Evolutionary conservation across 1,140 invertebrate genomes (phyloP), one percentile per base, ranked within the genome.

Genomic region (Sipha flava): DNA sequence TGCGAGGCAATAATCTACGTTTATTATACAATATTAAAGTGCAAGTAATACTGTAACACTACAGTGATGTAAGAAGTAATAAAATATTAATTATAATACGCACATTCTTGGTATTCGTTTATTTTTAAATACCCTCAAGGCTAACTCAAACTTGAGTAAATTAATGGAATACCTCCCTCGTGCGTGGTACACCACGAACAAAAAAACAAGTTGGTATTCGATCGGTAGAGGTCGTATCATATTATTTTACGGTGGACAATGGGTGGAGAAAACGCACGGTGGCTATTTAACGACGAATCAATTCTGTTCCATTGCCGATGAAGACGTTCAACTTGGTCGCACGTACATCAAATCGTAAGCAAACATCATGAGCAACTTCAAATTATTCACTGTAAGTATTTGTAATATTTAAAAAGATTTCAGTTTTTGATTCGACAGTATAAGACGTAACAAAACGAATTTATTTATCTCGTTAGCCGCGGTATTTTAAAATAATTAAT

Each of bases 221-320:
- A 52, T 77, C 73, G 73, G 21, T 26, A 77, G 73, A 77, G 73
- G 73, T 77, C 73, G 73, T 77, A 23, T 75, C n/a, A n/a, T 70
- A 45, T 47, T 23, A 59, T 29, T 47, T 70, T 29, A 5, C 34
- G 52, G n/a, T 23, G 52, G 52, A 59, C 70, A 52, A 77, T 59
- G 73, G 52, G 73, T 43, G 73, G 73, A 77, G 73, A 77, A 77
- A 40, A 59, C 73, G 73, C 6, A 29, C 52, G 47, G 21, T 40
- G 7, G 52, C 73, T 77, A 77, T 77, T 77, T 77, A 77, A 77
- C 52, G n/a, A 26, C 29, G 47, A 40, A 40, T 29, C 73, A 7
- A 57, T 75, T 47, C 34, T 23, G 49, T 43, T 59, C 31, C 73
- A 59, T 21, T 57, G 49, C 52, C 52, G 73, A 77, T 18, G 73